Evolutionary conservation across 2,797 vertebrate species (phyloP).

Genomic region (Yasuhikotakia modesta): DNA sequence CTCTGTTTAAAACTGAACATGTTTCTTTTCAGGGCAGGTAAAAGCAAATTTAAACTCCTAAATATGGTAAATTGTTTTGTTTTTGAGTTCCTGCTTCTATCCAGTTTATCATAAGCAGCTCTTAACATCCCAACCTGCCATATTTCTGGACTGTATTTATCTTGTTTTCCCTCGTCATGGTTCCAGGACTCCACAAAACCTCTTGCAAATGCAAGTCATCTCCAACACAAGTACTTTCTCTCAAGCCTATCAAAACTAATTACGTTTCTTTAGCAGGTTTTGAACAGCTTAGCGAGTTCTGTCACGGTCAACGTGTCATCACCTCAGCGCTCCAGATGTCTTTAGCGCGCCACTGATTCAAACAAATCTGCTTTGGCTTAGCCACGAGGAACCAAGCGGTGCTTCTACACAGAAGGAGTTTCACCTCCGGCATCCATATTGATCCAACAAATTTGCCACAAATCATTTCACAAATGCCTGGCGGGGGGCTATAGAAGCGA

Average conservation of each 20-base stretch:
- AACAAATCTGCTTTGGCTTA: slow-evolving; percentile 21
- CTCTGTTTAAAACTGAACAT: no score
- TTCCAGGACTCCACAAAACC: slow-evolving; percentile 45
- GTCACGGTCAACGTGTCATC: slow-evolving; percentile 38
- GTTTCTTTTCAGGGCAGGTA: no score
- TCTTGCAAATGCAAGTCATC: slow-evolving; percentile 47
- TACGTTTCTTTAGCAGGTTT: slow-evolving; percentile 21
- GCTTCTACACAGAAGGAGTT: slow-evolving; percentile 51
- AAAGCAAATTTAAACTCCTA: no score
- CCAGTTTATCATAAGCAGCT: no score
- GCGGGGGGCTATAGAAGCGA: slow-evolving; percentile 85
- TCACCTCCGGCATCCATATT: slow-evolving; percentile 82
- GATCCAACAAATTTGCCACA: slow-evolving; percentile 99
- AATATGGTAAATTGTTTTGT: no score
- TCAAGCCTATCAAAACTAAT: slow-evolving; percentile 30
- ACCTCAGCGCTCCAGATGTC: slow-evolving; percentile 40
- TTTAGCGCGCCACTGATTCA: slow-evolving; percentile 21
- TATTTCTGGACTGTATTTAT: not conserved
- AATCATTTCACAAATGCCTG: slow-evolving; percentile 98
- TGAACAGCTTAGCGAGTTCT: slow-evolving; percentile 30
- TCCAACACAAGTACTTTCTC: slow-evolving; percentile 48
- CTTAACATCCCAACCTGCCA: not conserved
- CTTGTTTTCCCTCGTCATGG: not conserved
- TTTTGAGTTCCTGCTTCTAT: no score
- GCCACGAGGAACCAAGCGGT: slow-evolving; percentile 45